Evolutionary conservation across 2,797 vertebrate genomes (phyloP), one percentile per base, ranked within the genome.

Genomic region (Eremophila alpestris): DNA sequence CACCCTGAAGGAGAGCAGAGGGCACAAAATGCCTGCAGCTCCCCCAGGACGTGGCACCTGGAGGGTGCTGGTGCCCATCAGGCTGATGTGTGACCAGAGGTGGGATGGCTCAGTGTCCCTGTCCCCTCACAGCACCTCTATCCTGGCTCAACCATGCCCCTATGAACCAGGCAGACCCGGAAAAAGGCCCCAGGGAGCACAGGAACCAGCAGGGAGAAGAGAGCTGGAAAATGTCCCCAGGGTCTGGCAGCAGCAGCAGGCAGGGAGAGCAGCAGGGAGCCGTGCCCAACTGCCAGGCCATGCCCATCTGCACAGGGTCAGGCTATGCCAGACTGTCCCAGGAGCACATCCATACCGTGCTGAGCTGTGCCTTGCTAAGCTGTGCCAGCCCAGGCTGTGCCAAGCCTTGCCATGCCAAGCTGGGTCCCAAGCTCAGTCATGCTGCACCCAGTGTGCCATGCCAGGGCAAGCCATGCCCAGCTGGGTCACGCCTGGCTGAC

Each of bases 181-280:
- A 95, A 96, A 95, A 96, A 78, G 24, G 69, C 94, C 70, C 46
- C 8, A 0, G 83, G 92, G 76, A 77, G 21, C 13, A 36, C 0
- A 6, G 76, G 58, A 51, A 90, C 17, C 7, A 5, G n/a, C 0
- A 7, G 76, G 63, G 65, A 89, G 78, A 58, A 45, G 36, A 2
- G 4, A 93, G 87, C 13, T 95, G 95, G 96, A 94, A 97, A 96
- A 92, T 84, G 58, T 58, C 54, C 79, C 41, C 60, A 45, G 87
- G 90, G 62, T 36, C 70, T 94, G 86, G 71, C 78, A 85, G 59
- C 21, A 7, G 41, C 52, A 74, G 48, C 23, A 54, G 70, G 70
- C 89, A 91, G 52, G 7, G 70, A 79, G 48, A 21, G 71, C 91
- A 92, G 85, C 5, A 11, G 41, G 59, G 51, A 93, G 71, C 94